Base-by-base conservation (phyloP, 1,140 invertebrate genomes). In the Himalopsyche phryganea region DNA sequence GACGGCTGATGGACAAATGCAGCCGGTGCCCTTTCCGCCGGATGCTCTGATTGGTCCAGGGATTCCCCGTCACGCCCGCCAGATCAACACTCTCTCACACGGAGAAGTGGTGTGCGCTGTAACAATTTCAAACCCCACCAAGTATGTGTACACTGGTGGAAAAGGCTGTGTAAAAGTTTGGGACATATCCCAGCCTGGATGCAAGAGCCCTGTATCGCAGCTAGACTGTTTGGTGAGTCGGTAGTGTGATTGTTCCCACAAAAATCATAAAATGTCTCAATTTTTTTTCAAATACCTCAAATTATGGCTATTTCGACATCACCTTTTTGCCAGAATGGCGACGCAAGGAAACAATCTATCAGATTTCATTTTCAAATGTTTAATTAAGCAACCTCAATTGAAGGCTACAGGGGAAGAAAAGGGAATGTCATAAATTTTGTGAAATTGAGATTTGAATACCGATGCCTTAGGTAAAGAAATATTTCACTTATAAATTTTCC, bases 111-210 rank as follows among this genome's bases (percentile, higher is more conserved):
- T 88, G 78, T 98, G 78, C 85, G 96, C 87, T 73, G 96, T 80
- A 77, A 98, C 77, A 78, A 92, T 81, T 83, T 98, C 81, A 74
- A 92, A 91, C 76, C 89, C 91, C 35, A 93, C 91, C 53, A 87
- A 94, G 72, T 92, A 95, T 74, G 94, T 98, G 5, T 98, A 97
- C 76, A 98, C 96, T 10, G 96, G 96, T n/a, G 96, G 96, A 50
- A 98, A 98, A 77, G 95, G 96, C 42, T 98, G 94, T 78, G 96
- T 98, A 42, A 98, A 98, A 79, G 90, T 98, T n/a, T 91, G 88
- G 89, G 89, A 91, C 68, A 90, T 96, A 66, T 89, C 88, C 68
- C 89, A 92, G 68, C 87, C 90, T 2, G 86, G 83, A 10, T 83
- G 82, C 38, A 90, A 92, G 65, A 88, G 83, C 69, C 92, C 93